Evolutionary conservation across 2,797 vertebrate species (phyloP).

Genomic region (Phoeniculus purpureus): DNA sequence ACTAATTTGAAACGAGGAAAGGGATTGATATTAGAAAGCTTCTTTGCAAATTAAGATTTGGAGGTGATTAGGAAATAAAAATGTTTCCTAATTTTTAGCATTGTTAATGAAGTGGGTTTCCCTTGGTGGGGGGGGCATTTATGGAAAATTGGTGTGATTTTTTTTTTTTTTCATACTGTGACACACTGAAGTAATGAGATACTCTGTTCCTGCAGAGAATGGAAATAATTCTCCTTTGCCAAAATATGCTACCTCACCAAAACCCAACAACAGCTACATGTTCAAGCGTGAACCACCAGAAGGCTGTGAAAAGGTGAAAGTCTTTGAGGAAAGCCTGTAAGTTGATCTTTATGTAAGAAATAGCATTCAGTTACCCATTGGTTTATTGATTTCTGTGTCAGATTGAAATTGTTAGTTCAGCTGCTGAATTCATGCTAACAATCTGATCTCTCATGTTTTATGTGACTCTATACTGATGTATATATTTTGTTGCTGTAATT

Average conservation of each 20-base stretch:
- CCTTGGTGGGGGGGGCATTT: neutral
- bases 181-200: slow-evolving; percentile 4
- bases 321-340: slow-evolving; percentile 94
- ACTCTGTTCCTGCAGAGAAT: slow-evolving; percentile 83
- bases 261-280: slow-evolving; percentile 99
- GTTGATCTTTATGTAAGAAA: slow-evolving; percentile 65
- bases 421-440: neutral
- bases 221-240: slow-evolving; percentile 95
- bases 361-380: neutral
- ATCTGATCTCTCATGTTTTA: neutral
- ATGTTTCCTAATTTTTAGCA: neutral
- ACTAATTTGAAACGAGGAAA: neutral
- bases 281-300: slow-evolving; percentile 99
- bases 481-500: neutral
- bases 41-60: neutral
- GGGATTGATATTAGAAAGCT: neutral
- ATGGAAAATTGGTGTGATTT: neutral
- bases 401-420: neutral
- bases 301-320: slow-evolving; percentile 96
- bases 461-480: neutral
- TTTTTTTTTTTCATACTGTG: neutral
- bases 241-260: slow-evolving; percentile 96
- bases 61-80: neutral
- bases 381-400: neutral
- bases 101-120: neutral